Evolutionary conservation across 1,140 invertebrate genomes (phyloP), one percentile per base, ranked within the genome.

Genomic region (Eupeodes corollae): DNA sequence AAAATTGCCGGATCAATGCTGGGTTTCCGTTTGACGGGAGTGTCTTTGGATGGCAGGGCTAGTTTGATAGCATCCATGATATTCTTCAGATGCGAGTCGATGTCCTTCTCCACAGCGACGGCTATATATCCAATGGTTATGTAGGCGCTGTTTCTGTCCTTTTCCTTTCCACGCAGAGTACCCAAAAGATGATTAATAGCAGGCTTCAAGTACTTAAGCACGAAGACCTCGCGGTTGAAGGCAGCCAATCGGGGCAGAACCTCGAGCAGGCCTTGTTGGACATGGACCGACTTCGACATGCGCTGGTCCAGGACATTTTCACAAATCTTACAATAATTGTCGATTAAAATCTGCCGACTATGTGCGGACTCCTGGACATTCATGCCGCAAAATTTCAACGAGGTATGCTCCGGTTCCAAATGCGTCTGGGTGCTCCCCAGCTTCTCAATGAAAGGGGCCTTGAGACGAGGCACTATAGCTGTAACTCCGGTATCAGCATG

Each of bases 231-330:
- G 46, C 82, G 83, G 64, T 92, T 84, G 55, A 98, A 95, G 12
- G 91, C 91, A 8, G 91, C 92, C n/a, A 98, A 68, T 45, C 93
- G 75, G n/a, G 95, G 95, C 50, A 98, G 73, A 35, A 98, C 79
- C 18, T 83, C 83, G 47, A 98, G 75, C 10, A 98, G 66, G 1
- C 87, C 81, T 59, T 92, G 86, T 57, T 97, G 92, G 30, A 97
- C 86, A 65, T 91, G 83, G 1, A 76, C 68, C 40, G 80, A 89
- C 53, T 85, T 81, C 1, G 82, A 80, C 14, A 72, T 68, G 46
- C 83, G 76, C 52, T 93, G 88, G 37, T 79, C 76, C 64, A 98
- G 75, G 3, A 95, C 83, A 67, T 83, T 73, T 56, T 72, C 74
- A 62, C 85, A 89, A 46, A 96, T 87, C 51, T 81, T 82, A 51